Conservation (phyloP, 2,888 invertebrate genomes). For the Acanthoscelides obtectus region DNA sequence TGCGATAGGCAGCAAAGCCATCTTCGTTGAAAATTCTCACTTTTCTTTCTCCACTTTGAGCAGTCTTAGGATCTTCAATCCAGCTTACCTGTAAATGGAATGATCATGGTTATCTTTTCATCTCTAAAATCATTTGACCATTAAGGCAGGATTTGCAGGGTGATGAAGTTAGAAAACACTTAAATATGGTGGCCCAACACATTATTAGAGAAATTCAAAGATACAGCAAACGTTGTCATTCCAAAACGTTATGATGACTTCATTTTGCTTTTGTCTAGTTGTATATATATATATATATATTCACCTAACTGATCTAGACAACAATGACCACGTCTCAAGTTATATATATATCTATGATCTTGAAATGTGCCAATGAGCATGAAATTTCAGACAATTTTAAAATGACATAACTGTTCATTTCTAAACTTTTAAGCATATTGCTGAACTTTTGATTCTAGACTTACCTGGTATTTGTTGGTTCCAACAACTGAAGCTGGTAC, state of each 20-base stretch:
- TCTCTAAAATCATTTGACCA: neutral
- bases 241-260: too few species aligned
- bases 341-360: too few species aligned
- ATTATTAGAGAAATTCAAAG: too few species aligned
- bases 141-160: neutral
- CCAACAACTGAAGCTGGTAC: conserved; percentile 77
- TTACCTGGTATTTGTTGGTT: conserved; percentile 80
- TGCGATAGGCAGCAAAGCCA: conserved; percentile 79
- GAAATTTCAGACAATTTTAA: neutral
- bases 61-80: conserved; percentile 82
- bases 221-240: too few species aligned
- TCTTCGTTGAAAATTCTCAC: conserved; percentile 89
- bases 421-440: too few species aligned
- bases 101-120: neutral
- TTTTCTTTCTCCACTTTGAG: conserved; percentile 74
- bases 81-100: conserved; percentile 71
- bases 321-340: too few species aligned
- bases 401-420: too few species aligned
- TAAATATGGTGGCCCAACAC: too few species aligned
- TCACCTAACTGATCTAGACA: too few species aligned
- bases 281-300: neutral
- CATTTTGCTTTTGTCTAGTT: too few species aligned
- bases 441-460: too few species aligned
- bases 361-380: neutral
- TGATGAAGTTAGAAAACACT: too few species aligned